Percentiles rank a stretch among this genome's conserved stretches.
Evolutionary conservation across 2,888 invertebrate species (phyloP).

Genomic region (Drosophila siamana): DNA sequence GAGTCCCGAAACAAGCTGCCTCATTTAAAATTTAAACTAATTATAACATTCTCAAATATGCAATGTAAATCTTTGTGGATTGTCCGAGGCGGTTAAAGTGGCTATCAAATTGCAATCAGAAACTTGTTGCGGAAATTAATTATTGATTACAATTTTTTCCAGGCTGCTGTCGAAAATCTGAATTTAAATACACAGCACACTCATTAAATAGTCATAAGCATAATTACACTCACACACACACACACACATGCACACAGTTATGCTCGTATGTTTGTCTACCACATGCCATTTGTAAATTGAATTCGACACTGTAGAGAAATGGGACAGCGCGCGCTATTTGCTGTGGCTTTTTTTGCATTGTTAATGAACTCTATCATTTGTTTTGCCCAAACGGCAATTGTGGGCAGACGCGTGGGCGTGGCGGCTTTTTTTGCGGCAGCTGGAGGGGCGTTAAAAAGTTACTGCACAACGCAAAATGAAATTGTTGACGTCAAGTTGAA

Average conservation of each 20-base stretch:
- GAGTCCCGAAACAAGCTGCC: not conserved
- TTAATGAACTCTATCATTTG: conserved; percentile 52
- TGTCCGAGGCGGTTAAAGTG: conserved; percentile 3
- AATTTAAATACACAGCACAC: conserved; percentile 38
- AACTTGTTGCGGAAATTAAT: conserved; percentile 68
- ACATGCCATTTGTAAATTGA: conserved; percentile 32
- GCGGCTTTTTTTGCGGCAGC: not conserved
- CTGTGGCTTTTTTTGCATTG: conserved; percentile 47
- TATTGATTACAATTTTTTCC: conserved; percentile 61
- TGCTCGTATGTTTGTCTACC: not conserved
- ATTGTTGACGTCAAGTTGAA: not conserved
- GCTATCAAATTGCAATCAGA: conserved; percentile 53
- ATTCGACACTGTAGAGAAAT: conserved; percentile 12
- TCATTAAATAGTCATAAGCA: conserved; percentile 69
- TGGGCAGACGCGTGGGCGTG: conserved; percentile 27
- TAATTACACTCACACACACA: conserved; percentile 44
- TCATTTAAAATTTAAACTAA: conserved; percentile 50
- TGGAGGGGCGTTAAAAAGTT: not conserved
- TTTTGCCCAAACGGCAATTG: conserved; percentile 1
- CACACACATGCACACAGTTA: not conserved
- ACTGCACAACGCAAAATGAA: not conserved
- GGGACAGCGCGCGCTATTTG: conserved; percentile 15
- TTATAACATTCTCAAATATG: conserved; percentile 47
- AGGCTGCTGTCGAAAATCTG: conserved; percentile 35
- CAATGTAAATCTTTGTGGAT: conserved; percentile 21